Base-by-base conservation (phyloP, 2,888 invertebrate genomes). In the Brenthis hecate region DNA sequence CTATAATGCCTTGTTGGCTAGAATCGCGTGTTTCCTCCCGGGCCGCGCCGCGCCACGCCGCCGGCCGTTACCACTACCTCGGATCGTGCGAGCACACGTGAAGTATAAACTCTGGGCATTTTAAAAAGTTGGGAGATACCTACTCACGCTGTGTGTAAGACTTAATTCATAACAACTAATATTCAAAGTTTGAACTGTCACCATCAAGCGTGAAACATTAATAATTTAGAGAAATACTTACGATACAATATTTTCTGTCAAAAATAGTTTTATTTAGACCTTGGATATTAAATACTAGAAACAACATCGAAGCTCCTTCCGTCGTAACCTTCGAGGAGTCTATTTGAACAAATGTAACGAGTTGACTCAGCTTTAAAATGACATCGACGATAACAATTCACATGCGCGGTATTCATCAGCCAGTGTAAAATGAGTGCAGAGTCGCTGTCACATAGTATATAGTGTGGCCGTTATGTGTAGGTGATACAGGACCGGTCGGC, bases 1-100 rank as follows among this genome's bases (percentile, higher is more conserved):
- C 50, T 68, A 65, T 57, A 71, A 68, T 66, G 68, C 68, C 65
- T 23, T 32, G 64, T 36, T 65, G 69, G 53, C 56, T 51, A 48
- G 64, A 23, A 69, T 66, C 54, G 72, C 69, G 66, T 70, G 73
- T 48, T 57, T 28, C 68, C 60, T 23, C 36, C 66, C 23, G 32
- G 43, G 13, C 16, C 56, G 16, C 53, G 28, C 36, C 32, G 16
- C 43, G 5, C 6, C 53, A 13, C n/a, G 14, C 56, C 48, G 19
- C 28, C 58, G 56, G n/a, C 56, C 56, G 36, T n/a, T 36, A 36
- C 14, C 56, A 36, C 36, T 8, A 28, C 28, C 28, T 32, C 28
- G 2, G 2, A n/a, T 13, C 4, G 32, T 5, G 36, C 36, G 32
- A 14, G 36, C 16, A 6, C 57, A 57, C 57, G 57, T 57, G 57